A percentile compares a stretch with the other conserved stretches of the same genome.
Conservation (phyloP, 2,888 invertebrate species). For the Arge pagana region DNA sequence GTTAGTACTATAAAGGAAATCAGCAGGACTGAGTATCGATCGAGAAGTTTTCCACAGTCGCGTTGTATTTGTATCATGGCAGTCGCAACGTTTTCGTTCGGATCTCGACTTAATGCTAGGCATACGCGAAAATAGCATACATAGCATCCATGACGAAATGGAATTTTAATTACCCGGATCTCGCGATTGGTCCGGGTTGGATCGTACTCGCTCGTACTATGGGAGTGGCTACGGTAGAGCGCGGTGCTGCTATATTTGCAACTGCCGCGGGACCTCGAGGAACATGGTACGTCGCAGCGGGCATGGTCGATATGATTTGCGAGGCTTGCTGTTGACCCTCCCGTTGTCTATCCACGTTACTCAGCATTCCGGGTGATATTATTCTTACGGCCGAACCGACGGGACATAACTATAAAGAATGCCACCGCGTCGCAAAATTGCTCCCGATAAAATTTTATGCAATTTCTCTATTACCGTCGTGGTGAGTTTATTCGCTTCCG, state of each 20-base stretch:
- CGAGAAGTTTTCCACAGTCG: too few species aligned
- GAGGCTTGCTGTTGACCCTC: constrained; percentile 42
- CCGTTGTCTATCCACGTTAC: constrained; percentile 48
- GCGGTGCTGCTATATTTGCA: constrained; percentile 73
- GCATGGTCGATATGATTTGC: constrained; percentile 54
- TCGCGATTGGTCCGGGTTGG: constrained; percentile 48
- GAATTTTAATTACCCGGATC: constrained; percentile 52
- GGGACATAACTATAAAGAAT: constrained; percentile 47
- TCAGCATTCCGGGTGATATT: constrained; percentile 52
- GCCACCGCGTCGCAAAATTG: too few species aligned
- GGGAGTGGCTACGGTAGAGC: constrained; percentile 66
- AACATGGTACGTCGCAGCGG: constrained; percentile 56
- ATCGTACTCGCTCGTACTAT: constrained; percentile 51
- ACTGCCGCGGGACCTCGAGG: constrained; percentile 73
- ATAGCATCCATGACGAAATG: too few species aligned
- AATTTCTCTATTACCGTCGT: constrained; percentile 29
- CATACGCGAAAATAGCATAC: too few species aligned
- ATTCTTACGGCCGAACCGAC: constrained; percentile 53
- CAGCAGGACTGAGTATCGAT: too few species aligned
- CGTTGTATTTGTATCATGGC: too few species aligned
- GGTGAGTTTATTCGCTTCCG: constrained; percentile 50
- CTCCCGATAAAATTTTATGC: constrained; percentile 20
- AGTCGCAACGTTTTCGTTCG: too few species aligned
- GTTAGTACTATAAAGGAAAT: constrained; percentile 42
- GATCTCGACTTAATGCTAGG: too few species aligned